phyloP scores from a whole-genome alignment of 2,113 vertebrate genomes.

The Setophaga petechia region DNA sequence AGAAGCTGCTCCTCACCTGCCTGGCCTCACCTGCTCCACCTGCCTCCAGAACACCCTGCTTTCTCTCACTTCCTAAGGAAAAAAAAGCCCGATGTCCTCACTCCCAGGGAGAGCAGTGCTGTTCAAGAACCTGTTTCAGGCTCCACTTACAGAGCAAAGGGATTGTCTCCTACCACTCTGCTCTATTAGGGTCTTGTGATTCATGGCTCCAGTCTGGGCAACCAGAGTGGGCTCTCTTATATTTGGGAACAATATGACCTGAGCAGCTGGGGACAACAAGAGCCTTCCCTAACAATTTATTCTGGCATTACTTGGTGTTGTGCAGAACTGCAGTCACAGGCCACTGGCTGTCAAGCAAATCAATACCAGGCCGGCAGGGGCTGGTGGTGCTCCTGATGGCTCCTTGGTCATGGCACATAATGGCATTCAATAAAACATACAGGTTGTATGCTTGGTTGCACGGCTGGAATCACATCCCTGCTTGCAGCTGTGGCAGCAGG shows the following conservation, averaged over 20 bases:
- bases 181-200: background rate
- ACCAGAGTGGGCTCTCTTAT: background rate
- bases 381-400: background rate
- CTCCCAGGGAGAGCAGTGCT: too few relatives aligned
- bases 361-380: background rate
- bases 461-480: background rate
- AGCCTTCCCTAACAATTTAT: background rate
- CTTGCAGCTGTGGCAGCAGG: background rate
- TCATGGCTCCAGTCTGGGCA: background rate
- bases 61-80: background rate
- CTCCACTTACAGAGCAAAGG: background rate
- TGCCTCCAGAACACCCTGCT: rapidly evolving
- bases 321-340: background rate
- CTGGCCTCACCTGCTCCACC: background rate
- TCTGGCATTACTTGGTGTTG: background rate
- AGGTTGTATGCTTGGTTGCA: background rate
- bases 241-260: background rate
- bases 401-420: background rate
- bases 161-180: background rate
- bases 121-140: background rate
- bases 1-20: background rate
- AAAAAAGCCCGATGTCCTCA: background rate
- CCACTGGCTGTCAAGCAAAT: background rate
- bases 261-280: background rate
- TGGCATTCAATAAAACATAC: background rate